A percentile compares a stretch with the other conserved stretches of the same genome.
phyloP scores from a whole-genome alignment of 2,113 vertebrate species.

The Henicopernis longicauda region DNA sequence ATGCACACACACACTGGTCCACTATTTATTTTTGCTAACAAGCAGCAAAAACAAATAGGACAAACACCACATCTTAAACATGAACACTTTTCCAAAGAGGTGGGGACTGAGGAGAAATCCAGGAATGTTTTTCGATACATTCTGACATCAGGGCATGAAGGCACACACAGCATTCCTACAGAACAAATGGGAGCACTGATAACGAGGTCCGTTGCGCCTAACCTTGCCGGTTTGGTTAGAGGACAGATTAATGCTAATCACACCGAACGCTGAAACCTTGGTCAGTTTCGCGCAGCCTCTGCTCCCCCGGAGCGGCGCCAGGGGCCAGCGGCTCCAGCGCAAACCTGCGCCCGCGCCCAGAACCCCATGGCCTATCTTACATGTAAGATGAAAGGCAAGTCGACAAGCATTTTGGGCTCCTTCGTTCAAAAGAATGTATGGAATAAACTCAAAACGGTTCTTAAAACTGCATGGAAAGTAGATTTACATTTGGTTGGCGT shows the following conservation, averaged over 20 bases:
- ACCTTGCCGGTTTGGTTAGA: conserved; percentile 57
- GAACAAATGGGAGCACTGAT: conserved; percentile 54
- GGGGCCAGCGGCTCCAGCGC: neutral
- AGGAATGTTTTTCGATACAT: conserved; percentile 49
- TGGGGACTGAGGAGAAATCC: conserved; percentile 37
- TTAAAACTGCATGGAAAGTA: neutral
- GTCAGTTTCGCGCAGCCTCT: conserved; percentile 55
- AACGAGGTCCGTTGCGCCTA: conserved; percentile 38
- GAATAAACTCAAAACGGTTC: neutral
- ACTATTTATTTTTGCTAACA: conserved; percentile 41
- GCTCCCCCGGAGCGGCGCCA: neutral
- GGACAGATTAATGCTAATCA: conserved; percentile 65
- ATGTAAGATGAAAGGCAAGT: conserved; percentile 45
- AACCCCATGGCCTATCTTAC: neutral
- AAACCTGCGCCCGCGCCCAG: neutral
- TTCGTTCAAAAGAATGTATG: neutral
- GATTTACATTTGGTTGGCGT: neutral
- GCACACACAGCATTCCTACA: conserved; percentile 69
- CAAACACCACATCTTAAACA: conserved; percentile 54
- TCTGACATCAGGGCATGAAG: conserved; percentile 70
- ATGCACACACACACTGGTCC: conserved; percentile 21
- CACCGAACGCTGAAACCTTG: conserved; percentile 66
- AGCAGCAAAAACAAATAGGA: conserved; percentile 64
- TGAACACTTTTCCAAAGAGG: conserved; percentile 36
- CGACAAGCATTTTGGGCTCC: neutral